Evolutionary conservation across 2,113 vertebrate genomes (phyloP), one percentile per base, ranked within the genome.

Genomic region (Erythrolamprus reginae): DNA sequence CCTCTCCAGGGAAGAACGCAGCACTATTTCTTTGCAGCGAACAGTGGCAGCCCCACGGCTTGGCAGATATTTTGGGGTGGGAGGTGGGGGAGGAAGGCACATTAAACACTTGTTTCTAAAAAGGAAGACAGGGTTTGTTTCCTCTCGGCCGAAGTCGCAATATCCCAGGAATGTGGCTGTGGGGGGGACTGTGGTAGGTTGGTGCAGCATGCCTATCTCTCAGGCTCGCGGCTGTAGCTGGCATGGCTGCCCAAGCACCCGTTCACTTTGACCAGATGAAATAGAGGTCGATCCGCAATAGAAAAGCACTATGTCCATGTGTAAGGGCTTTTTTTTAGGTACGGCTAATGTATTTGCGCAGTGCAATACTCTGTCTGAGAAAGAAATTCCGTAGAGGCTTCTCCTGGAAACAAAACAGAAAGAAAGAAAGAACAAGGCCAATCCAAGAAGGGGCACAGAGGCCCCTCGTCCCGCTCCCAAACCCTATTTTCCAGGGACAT

Each of bases 1-100:
- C 51, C 90, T 90, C 94, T 92, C 91, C 91, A 88, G 92, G 92
- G 92, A 88, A 19, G 89, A 87, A 86, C 52, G 88, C 92, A 92
- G 94, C 94, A 93, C 70, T 42, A 15, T 55, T 42, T 82, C 91
- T 94, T 77, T 12, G 56, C 84, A 38, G 82, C 4, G 28, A n/a
- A 56, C n/a, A n/a, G 9, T 10, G 17, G 51, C 50, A 21, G 17
- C 42, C 2, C 12, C 23, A 23, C 8, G 38, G 45, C 42, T 15
- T 9, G 51, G 45, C 86, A 23, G 42, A 38, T 28, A 1, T 42
- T 56, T 28, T 4, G 21, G 5, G 53, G 45, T 5, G 45, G 45
- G 45, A 5, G 45, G n/a, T n/a, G 45, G 24, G 4, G 12, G 8
- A 42, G 3, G 47, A 1, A 12, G 0, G 5, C 5, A 3, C 7